Percentiles rank a stretch among this genome's conserved stretches.
phyloP scores from a whole-genome alignment of 2,113 vertebrate genomes.

The Anguilla japonica region DNA sequence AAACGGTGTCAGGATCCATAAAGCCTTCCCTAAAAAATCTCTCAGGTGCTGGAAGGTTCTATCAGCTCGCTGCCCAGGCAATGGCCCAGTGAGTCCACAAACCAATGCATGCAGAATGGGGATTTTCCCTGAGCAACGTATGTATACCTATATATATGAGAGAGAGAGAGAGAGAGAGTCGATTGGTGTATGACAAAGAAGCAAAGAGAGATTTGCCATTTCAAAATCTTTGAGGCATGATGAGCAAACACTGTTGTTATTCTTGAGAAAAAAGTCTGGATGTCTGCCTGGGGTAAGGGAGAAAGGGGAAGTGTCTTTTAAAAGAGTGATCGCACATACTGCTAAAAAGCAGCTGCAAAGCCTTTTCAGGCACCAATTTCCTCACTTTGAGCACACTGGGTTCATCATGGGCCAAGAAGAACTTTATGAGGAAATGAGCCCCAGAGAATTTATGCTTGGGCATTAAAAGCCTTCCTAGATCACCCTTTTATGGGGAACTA shows the following conservation, averaged over 20 bases:
- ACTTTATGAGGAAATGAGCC: neutral
- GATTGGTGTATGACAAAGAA: too few relatives aligned
- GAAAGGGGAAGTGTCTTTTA: too few relatives aligned
- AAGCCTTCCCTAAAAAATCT: neutral
- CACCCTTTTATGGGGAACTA: neutral
- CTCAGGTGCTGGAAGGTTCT: neutral
- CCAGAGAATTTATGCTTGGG: neutral
- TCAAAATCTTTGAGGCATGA: too few relatives aligned
- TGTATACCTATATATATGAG: neutral
- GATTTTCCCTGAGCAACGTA: neutral
- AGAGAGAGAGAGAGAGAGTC: neutral
- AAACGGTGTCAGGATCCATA: conserved; percentile 7
- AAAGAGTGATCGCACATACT: too few relatives aligned
- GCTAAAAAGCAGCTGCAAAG: too few relatives aligned
- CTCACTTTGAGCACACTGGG: neutral
- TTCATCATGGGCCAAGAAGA: neutral
- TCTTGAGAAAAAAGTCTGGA: too few relatives aligned
- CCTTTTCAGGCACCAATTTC: too few relatives aligned
- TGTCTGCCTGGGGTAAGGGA: too few relatives aligned
- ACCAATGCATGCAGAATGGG: neutral
- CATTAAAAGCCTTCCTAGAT: neutral
- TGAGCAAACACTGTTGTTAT: too few relatives aligned
- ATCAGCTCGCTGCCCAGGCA: neutral
- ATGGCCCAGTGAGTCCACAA: neutral
- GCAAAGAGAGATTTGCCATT: too few relatives aligned